Base-by-base conservation (phyloP, 2,797 vertebrate species). In the Peromyscus aztecus region DNA sequence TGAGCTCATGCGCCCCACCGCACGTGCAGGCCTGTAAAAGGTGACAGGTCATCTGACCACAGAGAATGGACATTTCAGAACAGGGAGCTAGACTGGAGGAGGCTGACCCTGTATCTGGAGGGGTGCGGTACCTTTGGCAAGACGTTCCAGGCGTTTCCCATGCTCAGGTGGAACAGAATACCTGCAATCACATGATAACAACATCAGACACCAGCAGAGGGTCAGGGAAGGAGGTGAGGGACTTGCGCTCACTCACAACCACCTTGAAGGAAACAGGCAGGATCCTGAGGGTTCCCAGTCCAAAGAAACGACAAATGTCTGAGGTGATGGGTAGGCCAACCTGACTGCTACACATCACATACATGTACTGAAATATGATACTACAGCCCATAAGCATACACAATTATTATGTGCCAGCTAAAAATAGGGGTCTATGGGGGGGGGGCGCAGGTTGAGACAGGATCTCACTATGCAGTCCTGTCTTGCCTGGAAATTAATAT, bases 81-180 rank as follows among this genome's bases (percentile, higher is more conserved):
- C 89, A 55, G 19, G 1, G 9, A 86, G 43, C 3, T 0, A 12
- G 43, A 43, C 55, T 23, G 27, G 13, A 27, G 52, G 67, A 37
- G 23, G 34, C 9, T 63, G 14, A 23, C 6, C 27, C 37, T 0
- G 71, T 27, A 52, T 3, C 52, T 0, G 12, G 19, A 76, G 40
- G 5, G 10, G 0, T 84, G 94, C 55, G n/a, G 95, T 99, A 99
- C 99, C 99, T 98, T 99, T 99, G 84, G 99, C 99, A 5, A 99
- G 99, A 61, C 99, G 99, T 93, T 99, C 99, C 97, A 99, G 96
- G 29, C 99, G 98, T 95, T 99, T 99, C 84, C 99, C 99, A 0
- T 99, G 99, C 95, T 99, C 99, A 40, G 99, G 99, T 49, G 99
- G 99, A 27, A 99, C 99, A 0, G 99, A 99, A 61, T 99, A 99